Evolutionary conservation across 1,140 invertebrate species (phyloP).

Genomic region (Cotesia glomerata): DNA sequence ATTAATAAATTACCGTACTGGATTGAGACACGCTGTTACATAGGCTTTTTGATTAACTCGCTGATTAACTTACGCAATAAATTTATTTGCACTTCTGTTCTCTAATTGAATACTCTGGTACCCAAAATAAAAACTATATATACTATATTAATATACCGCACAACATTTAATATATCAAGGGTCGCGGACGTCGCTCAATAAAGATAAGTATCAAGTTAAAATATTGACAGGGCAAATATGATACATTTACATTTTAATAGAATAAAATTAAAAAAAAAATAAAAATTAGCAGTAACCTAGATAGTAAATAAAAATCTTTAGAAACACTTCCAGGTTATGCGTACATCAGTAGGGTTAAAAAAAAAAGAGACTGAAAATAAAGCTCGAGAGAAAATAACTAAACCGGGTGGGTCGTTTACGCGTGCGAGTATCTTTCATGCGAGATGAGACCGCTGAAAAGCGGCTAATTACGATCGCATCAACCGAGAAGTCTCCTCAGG

Average conservation of each 20-base stretch:
- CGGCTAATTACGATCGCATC: constrained; percentile 47
- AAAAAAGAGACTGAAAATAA: background rate
- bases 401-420: constrained; percentile 26
- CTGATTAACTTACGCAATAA: constrained; percentile 9
- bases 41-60: background rate
- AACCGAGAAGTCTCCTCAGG: background rate
- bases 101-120: background rate
- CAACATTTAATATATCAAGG: no score
- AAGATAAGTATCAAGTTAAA: no score
- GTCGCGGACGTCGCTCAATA: no score
- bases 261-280: no score
- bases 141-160: background rate
- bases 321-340: background rate
- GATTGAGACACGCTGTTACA: constrained; percentile 16
- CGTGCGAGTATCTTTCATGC: constrained; percentile 40
- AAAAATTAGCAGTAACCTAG: no score
- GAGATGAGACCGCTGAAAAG: constrained; percentile 39
- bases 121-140: background rate
- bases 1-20: constrained; percentile 18
- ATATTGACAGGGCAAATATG: no score
- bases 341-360: no score
- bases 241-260: no score
- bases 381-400: background rate
- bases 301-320: background rate
- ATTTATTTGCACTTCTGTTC: background rate